These are phyloP conservation scores for Thamnaconus septentrionalis DNA, from an alignment of 2,113 vertebrate species.

Conservation along the genomic window DNA sequence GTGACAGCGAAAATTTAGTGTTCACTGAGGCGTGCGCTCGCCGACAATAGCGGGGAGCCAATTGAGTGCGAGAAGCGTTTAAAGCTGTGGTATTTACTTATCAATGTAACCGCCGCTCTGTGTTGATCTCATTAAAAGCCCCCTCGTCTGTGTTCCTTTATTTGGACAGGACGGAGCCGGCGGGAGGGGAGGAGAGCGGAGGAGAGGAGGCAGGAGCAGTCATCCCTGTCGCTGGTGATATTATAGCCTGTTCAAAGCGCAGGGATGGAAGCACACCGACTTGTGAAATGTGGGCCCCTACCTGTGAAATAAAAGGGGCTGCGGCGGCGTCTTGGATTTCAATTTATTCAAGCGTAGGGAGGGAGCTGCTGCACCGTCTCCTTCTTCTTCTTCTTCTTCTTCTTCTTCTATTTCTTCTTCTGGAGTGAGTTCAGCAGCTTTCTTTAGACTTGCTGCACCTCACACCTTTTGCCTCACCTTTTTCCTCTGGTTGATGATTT, in stretches of 20 bases:
- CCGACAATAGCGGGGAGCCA: conserved; percentile 83
- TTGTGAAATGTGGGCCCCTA: conserved; percentile 35
- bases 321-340: conserved; percentile 33
- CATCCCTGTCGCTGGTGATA: conserved; percentile 58
- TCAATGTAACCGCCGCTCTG: conserved; percentile 88
- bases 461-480: not conserved
- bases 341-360: conserved; percentile 25
- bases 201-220: conserved; percentile 40
- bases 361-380: no score
- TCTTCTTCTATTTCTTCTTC: no score
- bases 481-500: not conserved
- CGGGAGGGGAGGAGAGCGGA: conserved; percentile 23
- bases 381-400: no score
- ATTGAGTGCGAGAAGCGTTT: conserved; percentile 89
- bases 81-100: conserved; percentile 96
- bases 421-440: conserved; percentile 18
- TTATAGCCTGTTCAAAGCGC: conserved; percentile 60
- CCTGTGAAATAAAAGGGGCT: conserved; percentile 35
- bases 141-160: conserved; percentile 74
- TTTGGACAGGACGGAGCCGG: conserved; percentile 44
- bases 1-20: conserved; percentile 97
- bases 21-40: conserved; percentile 81
- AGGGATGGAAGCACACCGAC: conserved; percentile 13
- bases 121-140: conserved; percentile 87
- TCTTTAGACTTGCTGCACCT: conserved; percentile 24